Evolutionary conservation across 2,797 vertebrate species (phyloP).

Genomic region (Pangasius djambal): DNA sequence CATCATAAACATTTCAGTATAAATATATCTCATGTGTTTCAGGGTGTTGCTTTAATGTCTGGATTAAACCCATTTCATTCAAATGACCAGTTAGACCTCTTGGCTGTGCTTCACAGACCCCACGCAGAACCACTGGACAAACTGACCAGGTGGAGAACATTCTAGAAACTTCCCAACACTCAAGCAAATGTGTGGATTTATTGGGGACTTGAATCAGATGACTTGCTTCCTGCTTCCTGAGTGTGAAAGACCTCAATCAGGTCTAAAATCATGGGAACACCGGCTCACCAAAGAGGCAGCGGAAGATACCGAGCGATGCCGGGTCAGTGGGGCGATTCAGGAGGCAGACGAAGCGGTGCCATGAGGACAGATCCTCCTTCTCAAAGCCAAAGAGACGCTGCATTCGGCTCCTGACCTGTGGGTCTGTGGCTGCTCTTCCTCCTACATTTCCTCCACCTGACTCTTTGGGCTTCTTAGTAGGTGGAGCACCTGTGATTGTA

Average conservation of each 20-base stretch:
- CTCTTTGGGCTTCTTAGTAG: background rate
- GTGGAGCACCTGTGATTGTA: background rate
- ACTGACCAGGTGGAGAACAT: background rate
- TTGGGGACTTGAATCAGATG: background rate
- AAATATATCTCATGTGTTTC: background rate
- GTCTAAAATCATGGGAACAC: background rate
- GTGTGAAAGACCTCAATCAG: background rate
- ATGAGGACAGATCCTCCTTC: slow-evolving; percentile 68
- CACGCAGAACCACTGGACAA: background rate
- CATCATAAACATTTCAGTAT: no score
- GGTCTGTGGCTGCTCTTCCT: slow-evolving; percentile 43
- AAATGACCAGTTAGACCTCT: background rate
- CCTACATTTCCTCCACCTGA: slow-evolving; percentile 48
- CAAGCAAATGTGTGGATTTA: background rate
- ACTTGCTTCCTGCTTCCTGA: background rate
- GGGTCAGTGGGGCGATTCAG: slow-evolving; percentile 88
- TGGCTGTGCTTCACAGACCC: background rate
- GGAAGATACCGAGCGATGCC: slow-evolving; percentile 87
- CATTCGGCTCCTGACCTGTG: slow-evolving; percentile 61
- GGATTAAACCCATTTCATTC: background rate
- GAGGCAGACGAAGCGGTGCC: slow-evolving; percentile 81
- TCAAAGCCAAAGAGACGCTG: slow-evolving; percentile 85
- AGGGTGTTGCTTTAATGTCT: background rate
- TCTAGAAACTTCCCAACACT: background rate
- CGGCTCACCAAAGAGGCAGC: slow-evolving; percentile 86